Conservation (phyloP, 2,797 vertebrate species). For the Allobates femoralis region DNA sequence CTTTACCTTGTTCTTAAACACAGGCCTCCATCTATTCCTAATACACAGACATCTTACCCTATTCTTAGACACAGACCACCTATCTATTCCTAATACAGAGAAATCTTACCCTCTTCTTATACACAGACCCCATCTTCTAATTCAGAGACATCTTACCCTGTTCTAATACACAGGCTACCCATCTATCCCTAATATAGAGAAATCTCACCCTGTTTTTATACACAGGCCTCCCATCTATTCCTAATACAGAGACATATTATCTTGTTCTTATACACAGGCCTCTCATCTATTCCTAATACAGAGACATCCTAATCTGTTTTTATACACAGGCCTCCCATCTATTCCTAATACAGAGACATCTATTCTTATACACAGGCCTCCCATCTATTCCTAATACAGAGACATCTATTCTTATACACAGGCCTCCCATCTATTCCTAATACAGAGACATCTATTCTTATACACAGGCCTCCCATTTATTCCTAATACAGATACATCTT, state of each 20-base stretch:
- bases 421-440: too few relatives aligned
- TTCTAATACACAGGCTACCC: too few relatives aligned
- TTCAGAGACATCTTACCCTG: neutral
- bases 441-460: too few relatives aligned
- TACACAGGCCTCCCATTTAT: too few relatives aligned
- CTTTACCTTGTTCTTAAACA: neutral
- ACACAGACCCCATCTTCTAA: neutral
- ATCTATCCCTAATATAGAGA: neutral
- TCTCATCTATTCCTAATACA: neutral
- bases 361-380: neutral
- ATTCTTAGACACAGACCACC: neutral
- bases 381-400: neutral
- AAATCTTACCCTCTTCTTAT: neutral
- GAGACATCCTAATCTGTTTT: too few relatives aligned
- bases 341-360: too few relatives aligned
- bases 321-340: neutral
- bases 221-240: neutral
- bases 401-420: neutral
- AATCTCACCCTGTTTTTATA: neutral
- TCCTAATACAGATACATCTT: neutral
- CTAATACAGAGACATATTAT: too few relatives aligned
- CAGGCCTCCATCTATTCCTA: neutral
- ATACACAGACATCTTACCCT: neutral
- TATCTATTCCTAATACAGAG: conserved; percentile 29
- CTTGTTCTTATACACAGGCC: neutral